Base-by-base conservation (phyloP, 2,888 invertebrate species). In the Plebejus melissa region DNA sequence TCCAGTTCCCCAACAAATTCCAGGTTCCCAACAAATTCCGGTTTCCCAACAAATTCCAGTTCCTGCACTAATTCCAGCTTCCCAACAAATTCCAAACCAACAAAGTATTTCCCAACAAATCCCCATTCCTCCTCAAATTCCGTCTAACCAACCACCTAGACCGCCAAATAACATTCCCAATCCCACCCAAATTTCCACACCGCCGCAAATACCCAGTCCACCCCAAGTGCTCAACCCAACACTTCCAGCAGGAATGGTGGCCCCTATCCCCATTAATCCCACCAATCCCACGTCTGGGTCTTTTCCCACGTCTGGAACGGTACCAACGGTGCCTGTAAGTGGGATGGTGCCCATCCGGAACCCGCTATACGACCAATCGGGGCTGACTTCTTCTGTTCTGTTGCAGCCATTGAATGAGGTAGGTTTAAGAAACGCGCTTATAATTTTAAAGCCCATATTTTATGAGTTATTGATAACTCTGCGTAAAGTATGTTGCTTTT, bases 361-460 rank as follows among this genome's bases (percentile, higher is more conserved):
- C 75, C 85, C 88, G 16, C 78, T 93, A 71, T 92, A 93, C 77
- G 90, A 92, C 57, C 91, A 92, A 79, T 80, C 89, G 1, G 90
- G 90, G 1, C 76, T 92, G 60, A 88, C 92, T 0, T 90, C 92
- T 0, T 93, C 93, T 0, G 91, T 93, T 4, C 82, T 93, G 1
- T 79, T 93, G 71, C 91, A 93, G 79, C 93, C 93, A 28, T 83
- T 93, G 79, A 93, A 93, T 81, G 91, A 93, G 89, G 93, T 93
- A 82, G 80, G 82, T 74, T 16, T n/a, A 60, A 4, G 1, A 1
- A 16, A 75, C 11, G 0, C 79, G 69, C 16, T 1, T 32, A 69
- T 5, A 22, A 54, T 28, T 13, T 65, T 13, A 54, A n/a, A 58
- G 5, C 5, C n/a, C 70, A 58, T 28, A 36, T 9, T 41, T 41